phyloP scores from a whole-genome alignment of 1,140 invertebrate species.

The Drosophila truncata region DNA sequence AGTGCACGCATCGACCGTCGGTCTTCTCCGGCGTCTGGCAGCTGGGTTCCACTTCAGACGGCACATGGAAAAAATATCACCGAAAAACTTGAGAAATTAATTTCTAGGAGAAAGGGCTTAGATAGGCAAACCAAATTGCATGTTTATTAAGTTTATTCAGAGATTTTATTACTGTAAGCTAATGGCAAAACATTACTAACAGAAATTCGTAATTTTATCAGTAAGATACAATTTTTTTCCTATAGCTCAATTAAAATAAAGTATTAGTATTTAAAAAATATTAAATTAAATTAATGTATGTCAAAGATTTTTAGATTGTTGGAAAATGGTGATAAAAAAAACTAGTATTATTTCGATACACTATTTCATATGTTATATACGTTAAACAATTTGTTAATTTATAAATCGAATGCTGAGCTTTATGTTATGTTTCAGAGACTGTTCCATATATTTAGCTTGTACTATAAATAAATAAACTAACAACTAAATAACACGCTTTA shows the following conservation, averaged over 20 bases:
- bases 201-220: not conserved
- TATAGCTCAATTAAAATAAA: too few species aligned
- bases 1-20: constrained; percentile 70
- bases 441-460: not conserved
- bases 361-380: too few species aligned
- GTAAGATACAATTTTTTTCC: too few species aligned
- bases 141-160: not conserved
- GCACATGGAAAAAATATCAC: constrained; percentile 10
- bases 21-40: constrained; percentile 75
- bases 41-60: constrained; percentile 46
- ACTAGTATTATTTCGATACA: too few species aligned
- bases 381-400: too few species aligned
- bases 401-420: not conserved
- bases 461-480: not conserved
- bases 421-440: not conserved
- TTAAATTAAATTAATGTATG: too few species aligned
- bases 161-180: not conserved
- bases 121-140: too few species aligned
- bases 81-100: not conserved
- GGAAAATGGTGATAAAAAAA: too few species aligned
- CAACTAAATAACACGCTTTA: not conserved
- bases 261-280: too few species aligned
- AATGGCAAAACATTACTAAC: not conserved
- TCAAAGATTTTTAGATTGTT: too few species aligned
- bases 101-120: not conserved